Percentiles rank a stretch among this genome's conserved stretches.
Evolutionary conservation across 2,113 vertebrate species (phyloP).

Genomic region (Prinia subflava): DNA sequence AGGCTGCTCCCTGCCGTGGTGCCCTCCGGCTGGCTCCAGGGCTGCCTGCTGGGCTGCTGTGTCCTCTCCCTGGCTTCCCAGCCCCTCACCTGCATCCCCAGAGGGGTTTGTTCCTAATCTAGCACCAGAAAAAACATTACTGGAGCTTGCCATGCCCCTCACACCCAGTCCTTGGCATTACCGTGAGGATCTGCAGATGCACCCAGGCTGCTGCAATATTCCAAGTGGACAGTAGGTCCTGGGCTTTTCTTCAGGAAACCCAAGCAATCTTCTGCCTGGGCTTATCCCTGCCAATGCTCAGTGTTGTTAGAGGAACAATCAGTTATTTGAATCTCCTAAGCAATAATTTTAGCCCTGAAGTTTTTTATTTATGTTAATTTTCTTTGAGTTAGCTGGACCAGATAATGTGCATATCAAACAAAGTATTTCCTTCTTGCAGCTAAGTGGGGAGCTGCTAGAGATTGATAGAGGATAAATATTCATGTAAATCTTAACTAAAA

Average conservation of each 20-base stretch:
- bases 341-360: not conserved
- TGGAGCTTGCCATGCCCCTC: not conserved
- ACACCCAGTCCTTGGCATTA: not conserved
- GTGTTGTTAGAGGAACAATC: not conserved
- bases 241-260: not conserved
- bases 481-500: not conserved
- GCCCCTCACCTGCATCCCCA: not conserved
- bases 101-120: not conserved
- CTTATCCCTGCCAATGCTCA: not conserved
- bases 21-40: fast-evolving
- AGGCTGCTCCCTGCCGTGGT: not conserved
- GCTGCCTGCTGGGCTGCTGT: not conserved
- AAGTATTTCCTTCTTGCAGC: not conserved
- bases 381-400: not conserved
- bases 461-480: not conserved
- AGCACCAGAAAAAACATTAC: not conserved
- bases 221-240: not conserved
- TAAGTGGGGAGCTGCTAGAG: not conserved
- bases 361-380: not conserved
- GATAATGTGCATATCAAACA: not conserved
- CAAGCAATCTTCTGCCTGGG: not conserved
- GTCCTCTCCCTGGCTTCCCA: not conserved
- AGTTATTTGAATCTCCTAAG: not conserved
- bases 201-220: not conserved
- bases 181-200: fast-evolving